phyloP scores from a whole-genome alignment of 2,113 vertebrate species.

The Orcinus orca region DNA sequence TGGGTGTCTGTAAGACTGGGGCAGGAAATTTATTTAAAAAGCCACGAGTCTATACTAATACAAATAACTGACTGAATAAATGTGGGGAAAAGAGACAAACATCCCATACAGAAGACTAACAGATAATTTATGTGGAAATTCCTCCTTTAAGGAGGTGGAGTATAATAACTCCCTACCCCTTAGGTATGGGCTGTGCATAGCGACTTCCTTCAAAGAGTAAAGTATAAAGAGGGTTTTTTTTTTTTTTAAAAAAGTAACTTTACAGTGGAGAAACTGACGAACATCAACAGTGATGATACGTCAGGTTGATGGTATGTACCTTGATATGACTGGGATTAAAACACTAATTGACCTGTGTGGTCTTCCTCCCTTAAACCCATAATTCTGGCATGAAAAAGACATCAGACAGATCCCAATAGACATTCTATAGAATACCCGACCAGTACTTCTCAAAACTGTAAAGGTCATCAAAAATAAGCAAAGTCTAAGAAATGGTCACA shows the following conservation, averaged over 20 bases:
- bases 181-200: neutral
- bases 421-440: neutral
- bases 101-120: neutral
- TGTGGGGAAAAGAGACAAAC: neutral
- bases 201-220: neutral
- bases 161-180: rapidly evolving
- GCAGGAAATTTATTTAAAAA: neutral
- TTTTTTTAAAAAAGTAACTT: too few species aligned
- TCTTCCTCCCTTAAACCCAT: neutral
- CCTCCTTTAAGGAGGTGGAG: neutral
- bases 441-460: neutral
- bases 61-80: neutral
- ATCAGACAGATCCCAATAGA: neutral
- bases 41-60: neutral
- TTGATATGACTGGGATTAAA: neutral
- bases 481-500: neutral
- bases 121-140: neutral
- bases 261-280: neutral
- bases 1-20: neutral
- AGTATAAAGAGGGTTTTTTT: too few species aligned
- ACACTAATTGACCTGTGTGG: neutral
- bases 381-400: neutral
- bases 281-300: neutral
- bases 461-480: neutral
- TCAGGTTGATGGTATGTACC: neutral